Base-by-base conservation (phyloP, 2,888 invertebrate species). In the Neoascia interrupta region DNA sequence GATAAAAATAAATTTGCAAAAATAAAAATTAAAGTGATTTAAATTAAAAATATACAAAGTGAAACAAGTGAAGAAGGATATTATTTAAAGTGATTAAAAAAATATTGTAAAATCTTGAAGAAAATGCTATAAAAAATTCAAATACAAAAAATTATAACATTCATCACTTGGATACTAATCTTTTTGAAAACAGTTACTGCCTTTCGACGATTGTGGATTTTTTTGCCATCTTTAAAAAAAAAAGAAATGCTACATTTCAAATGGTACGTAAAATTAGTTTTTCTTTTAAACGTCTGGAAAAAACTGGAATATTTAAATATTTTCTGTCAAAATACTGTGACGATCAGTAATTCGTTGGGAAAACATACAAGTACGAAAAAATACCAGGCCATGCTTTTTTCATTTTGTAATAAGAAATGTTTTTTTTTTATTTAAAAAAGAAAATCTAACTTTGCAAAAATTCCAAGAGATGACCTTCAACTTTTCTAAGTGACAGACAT, bases 191-290 rank as follows among this genome's bases (percentile, higher is more conserved):
- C 39, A 61, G 58, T 60, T 45, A 60, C 72, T 43, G 66, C 73
- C 60, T 58, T 66, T 60, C 15, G 31, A 73, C 51, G 11, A 47
- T 58, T 73, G 23, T 66, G 58, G 73, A 66, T 41, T 74, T 72
- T 51, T 51, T 47, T 51, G 66, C 64, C 49, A 34, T 26, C 41
- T 36, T 18, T 18, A 56, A 4, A n/a, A 18, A 31, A 34, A 28
- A 21, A 5, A 21, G 11, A 15, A 34, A 28, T 37, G 26, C 34
- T 28, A 36, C 49, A 34, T n/a, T 37, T 26, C 36, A 58, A 36
- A 64, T 51, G 72, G 72, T 73, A 64, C 6, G 72, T 53, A 36
- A 18, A 6, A 1, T 21, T n/a, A n/a, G n/a, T n/a, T n/a, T n/a
- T n/a, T n/a, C n/a, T n/a, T n/a, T n/a, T n/a, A n/a, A n/a, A n/a